Evolutionary conservation across 1,140 invertebrate species (phyloP), one percentile per base, ranked within the genome.

Genomic region (Ooceraea biroi): DNA sequence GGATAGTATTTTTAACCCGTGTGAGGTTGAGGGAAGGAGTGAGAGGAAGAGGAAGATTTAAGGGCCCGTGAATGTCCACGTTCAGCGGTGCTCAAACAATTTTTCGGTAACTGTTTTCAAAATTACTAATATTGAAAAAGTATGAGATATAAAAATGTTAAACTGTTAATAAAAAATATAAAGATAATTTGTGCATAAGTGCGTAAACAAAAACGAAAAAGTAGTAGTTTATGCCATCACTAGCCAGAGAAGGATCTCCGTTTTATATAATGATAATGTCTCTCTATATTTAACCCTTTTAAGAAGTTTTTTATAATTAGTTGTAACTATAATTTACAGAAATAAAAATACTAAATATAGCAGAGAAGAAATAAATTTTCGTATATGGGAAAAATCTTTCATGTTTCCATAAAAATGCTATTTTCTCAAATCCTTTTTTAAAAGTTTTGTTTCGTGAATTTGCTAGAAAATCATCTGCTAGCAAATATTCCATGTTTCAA

Each of bases 31-130:
- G 61, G 68, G 57, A 85, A 86, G 60, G 52, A 69, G 44, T 68
- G 83, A 65, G 73, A 61, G 80, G 41, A 88, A 82, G 76, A 85
- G 84, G 84, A 85, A 91, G 82, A 89, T 89, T 89, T 90, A 90
- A 88, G 71, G 58, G 72, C 48, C 36, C 60, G 48, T 72, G 77
- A 78, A 68, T 30, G 58, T 85, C 46, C 66, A 57, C 48, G 65
- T 30, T 68, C 77, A 85, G 77, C 57, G 84, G 55, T 76, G 66
- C 82, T 86, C 83, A 80, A 46, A 12, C 22, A 17, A 55, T 66
- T 25, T 17, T 68, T 68, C 3, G 2, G 36, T 36, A 36, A 27
- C 1, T 17, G 22, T 3, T 4, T 46, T 1, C 14, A 14, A 5
- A 55, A 69, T 57, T 22, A 41, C 3, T 36, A 25, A 50, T 36